These are phyloP conservation scores for Acropora tenuis DNA, from an alignment of 64 coral and sea anemone genomes.

Conservation along the genomic window DNA sequence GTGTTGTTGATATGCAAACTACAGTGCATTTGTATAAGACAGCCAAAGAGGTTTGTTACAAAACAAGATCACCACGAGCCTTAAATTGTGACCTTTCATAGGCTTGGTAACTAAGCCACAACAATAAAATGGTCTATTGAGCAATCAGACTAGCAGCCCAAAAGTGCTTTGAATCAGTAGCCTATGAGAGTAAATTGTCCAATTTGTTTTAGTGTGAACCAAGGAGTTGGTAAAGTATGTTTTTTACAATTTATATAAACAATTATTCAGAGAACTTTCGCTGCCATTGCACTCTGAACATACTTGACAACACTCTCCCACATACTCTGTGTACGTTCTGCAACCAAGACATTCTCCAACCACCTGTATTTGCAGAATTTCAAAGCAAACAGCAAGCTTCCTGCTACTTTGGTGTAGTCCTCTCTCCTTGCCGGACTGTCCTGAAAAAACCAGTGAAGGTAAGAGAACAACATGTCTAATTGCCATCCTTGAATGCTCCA, in stretches of 20 bases:
- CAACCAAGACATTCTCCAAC: constrained; percentile 70
- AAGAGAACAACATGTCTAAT: constrained; percentile 45
- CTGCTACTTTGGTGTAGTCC: constrained; percentile 62
- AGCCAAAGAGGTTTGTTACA: too few relatives aligned
- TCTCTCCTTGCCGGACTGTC: constrained; percentile 68
- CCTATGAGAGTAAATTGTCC: background rate
- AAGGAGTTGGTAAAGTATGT: background rate
- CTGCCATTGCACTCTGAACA: constrained; percentile 44
- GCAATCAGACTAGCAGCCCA: background rate
- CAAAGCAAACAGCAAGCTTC: constrained; percentile 20
- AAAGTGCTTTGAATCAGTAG: background rate
- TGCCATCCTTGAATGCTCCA: constrained; percentile 68
- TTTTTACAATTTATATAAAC: background rate
- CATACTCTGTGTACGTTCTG: constrained; percentile 67
- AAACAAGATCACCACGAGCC: too few relatives aligned
- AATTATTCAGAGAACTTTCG: background rate
- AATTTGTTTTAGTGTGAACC: background rate
- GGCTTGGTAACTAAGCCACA: too few relatives aligned
- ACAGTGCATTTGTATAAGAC: too few relatives aligned
- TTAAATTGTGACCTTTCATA: too few relatives aligned
- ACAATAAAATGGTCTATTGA: too few relatives aligned
- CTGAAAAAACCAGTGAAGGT: constrained; percentile 63
- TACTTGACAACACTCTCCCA: constrained; percentile 71
- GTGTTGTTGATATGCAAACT: too few relatives aligned
- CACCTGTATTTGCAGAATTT: constrained; percentile 12